phyloP scores from a whole-genome alignment of 2,888 invertebrate genomes.

The Gari tellinella region DNA sequence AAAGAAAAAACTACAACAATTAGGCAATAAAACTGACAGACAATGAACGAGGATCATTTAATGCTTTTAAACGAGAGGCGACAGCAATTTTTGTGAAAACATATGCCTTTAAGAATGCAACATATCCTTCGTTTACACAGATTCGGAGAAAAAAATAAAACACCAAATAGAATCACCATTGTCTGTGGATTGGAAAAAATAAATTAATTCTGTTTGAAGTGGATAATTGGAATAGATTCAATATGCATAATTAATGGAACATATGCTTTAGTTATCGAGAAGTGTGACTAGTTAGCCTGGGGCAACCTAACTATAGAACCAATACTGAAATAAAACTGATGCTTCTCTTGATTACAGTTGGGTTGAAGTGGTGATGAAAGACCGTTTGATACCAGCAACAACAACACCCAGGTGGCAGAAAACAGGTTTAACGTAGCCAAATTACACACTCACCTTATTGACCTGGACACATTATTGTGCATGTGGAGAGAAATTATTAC shows the following conservation, averaged over 20 bases:
- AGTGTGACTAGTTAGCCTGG: constrained; percentile 6
- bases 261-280: constrained; percentile 43
- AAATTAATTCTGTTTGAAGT: constrained; percentile 56
- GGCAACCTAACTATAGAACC: constrained; percentile 9
- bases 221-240: constrained; percentile 35
- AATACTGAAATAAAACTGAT: constrained; percentile 10
- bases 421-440: no score
- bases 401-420: no score
- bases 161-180: constrained; percentile 39
- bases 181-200: constrained; percentile 40
- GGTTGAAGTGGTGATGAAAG: not conserved
- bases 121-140: constrained; percentile 28
- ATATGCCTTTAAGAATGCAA: constrained; percentile 9
- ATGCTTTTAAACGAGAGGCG: no score
- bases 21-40: no score
- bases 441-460: no score
- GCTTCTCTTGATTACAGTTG: constrained; percentile 4
- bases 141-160: constrained; percentile 29
- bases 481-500: no score
- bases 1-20: no score
- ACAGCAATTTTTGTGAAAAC: no score
- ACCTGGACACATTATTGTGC: no score
- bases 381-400: no score
- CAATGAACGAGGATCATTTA: no score
- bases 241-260: constrained; percentile 56